Base-by-base conservation (phyloP, 2,888 invertebrate species). In the Agrochola lychnidis region DNA sequence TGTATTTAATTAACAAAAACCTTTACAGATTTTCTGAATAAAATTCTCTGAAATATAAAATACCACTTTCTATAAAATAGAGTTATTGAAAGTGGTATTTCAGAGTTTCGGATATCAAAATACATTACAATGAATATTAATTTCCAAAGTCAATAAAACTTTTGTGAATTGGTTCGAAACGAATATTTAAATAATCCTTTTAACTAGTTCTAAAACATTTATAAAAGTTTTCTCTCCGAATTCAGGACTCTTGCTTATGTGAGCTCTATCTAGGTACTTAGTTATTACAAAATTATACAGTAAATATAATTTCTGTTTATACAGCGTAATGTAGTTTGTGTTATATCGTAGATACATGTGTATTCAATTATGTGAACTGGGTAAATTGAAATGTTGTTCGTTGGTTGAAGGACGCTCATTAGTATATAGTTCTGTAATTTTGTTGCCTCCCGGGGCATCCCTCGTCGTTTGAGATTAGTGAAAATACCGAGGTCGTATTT, bases 121-220 rank as follows among this genome's bases (percentile, higher is more conserved):
- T 70, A 75, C 64, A 25, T 59, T 48, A 30, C 45, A 62, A 75
- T 72, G 71, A 82, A 79, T 82, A 75, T 79, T 70, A 70, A 83
- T 75, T 56, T 72, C 45, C 40, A 66, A 79, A 83, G 70, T 67
- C 64, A 82, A 83, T 70, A 72, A 25, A 82, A 82, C 72, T 83
- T 79, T 14, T 66, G 19, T 67, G 76, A 83, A 83, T 74, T 79
- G 68, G 72, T 67, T 70, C 45, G n/a, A 70, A 72, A 83, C 69
- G 63, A 82, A 67, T 76, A 83, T 83, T 75, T 73, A 78, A 78
- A 82, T 73, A 75, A 85, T 71, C 76, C 81, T 83, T 80, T 75
- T 51, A 77, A 76, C 56, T 62, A 57, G 64, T 76, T 69, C 59
- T 30, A 70, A 80, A 78, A 80, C 69, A 53, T 73, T 76, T 64